A percentile compares a stretch with the other conserved stretches of the same genome.
Conservation (phyloP, 2,888 invertebrate genomes). For the Dascillus cervinus region DNA sequence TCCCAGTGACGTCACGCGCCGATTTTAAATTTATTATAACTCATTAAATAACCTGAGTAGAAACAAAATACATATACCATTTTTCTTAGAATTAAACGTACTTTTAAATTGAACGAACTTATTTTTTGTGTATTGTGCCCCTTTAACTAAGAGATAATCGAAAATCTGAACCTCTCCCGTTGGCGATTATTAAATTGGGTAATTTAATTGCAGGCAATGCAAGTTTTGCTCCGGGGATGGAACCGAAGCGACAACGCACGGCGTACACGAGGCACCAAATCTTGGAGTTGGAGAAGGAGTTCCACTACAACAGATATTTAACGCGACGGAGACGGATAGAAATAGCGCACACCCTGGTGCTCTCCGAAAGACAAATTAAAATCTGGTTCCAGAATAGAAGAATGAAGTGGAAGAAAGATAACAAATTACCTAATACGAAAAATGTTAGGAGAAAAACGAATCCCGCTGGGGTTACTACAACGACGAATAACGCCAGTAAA, state of each 20-base stretch:
- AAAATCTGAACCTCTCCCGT: no score
- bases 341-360: slow-evolving; percentile 91
- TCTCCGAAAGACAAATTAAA: slow-evolving; percentile 86
- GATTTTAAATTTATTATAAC: no score
- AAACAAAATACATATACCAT: no score
- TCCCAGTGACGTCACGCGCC: no score
- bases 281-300: slow-evolving; percentile 94
- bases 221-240: slow-evolving; percentile 84
- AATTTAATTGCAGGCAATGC: slow-evolving; percentile 69
- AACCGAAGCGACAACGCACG: slow-evolving; percentile 92
- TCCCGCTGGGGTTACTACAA: slow-evolving; percentile 61
- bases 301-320: slow-evolving; percentile 95
- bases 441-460: slow-evolving; percentile 69
- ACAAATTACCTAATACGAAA: slow-evolving; percentile 81
- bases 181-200: no score
- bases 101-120: no score
- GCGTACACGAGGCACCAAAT: slow-evolving; percentile 98
- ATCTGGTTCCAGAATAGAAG: slow-evolving; percentile 82
- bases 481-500: slow-evolving; percentile 33
- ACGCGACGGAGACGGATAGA: slow-evolving; percentile 92
- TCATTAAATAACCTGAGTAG: no score
- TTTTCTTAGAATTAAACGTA: no score
- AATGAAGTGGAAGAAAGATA: slow-evolving; percentile 84
- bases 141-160: no score
- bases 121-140: no score